These are phyloP conservation scores for Smutsia temminckii DNA, from an alignment of 2,797 vertebrate genomes.

Conservation along the genomic window DNA sequence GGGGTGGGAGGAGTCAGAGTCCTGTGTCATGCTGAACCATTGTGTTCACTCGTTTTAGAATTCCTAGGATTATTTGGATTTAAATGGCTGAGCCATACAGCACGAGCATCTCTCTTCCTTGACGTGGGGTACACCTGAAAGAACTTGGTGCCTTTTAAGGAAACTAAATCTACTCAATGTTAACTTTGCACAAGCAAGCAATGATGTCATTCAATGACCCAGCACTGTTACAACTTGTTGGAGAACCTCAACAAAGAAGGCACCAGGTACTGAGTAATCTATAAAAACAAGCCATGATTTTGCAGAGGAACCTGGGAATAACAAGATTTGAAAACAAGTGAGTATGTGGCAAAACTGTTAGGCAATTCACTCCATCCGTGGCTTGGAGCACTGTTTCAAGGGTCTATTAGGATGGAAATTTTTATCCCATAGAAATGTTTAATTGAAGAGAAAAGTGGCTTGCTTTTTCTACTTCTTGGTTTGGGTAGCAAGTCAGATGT, in stretches of 20 bases:
- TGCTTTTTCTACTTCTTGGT: neutral
- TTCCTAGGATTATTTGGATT: constrained; percentile 63
- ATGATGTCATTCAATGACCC: neutral
- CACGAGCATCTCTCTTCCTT: constrained; percentile 20
- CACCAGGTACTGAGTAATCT: neutral
- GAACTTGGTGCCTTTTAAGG: constrained; percentile 47
- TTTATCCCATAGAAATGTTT: neutral
- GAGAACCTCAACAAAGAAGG: neutral
- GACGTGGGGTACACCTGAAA: neutral
- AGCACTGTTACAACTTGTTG: neutral
- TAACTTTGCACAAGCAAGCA: neutral
- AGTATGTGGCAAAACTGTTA: no score
- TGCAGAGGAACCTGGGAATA: neutral
- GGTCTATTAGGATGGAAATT: neutral
- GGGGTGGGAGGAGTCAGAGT: neutral
- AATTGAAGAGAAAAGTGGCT: neutral
- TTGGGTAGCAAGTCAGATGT: neutral
- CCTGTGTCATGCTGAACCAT: neutral
- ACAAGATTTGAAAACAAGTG: neutral
- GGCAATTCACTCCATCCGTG: neutral
- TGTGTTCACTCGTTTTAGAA: constrained; percentile 42
- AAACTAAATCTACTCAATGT: neutral
- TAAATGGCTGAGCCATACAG: neutral
- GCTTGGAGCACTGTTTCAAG: neutral
- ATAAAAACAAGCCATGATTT: neutral